Evolutionary conservation across 2,113 vertebrate species (phyloP).

Genomic region (Callithrix jacchus): DNA sequence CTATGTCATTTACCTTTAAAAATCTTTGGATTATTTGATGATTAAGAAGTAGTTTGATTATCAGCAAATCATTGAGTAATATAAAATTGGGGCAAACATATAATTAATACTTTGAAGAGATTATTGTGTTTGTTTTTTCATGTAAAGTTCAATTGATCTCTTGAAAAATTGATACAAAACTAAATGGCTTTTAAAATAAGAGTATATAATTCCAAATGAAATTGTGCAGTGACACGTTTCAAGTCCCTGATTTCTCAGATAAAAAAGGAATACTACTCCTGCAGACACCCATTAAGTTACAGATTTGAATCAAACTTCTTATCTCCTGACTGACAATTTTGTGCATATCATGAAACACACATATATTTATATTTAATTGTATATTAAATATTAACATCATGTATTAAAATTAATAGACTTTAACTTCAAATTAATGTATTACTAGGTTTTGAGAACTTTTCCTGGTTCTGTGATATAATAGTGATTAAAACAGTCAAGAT

Average conservation of each 20-base stretch:
- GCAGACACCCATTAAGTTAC: too few relatives aligned
- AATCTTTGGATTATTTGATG: not conserved
- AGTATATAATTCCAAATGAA: not conserved
- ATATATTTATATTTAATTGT: not conserved
- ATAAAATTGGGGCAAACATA: not conserved
- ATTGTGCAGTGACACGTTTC: not conserved
- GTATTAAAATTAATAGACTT: not conserved
- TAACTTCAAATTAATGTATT: not conserved
- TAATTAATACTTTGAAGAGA: not conserved
- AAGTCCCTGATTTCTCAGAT: not conserved
- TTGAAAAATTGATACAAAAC: not conserved
- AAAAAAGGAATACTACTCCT: not conserved
- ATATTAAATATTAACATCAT: not conserved
- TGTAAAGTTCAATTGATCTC: not conserved
- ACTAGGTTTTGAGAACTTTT: not conserved
- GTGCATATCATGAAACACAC: not conserved
- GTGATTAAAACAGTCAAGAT: not conserved
- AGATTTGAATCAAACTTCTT: not conserved
- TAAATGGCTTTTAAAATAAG: not conserved
- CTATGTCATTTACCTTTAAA: constrained; percentile 49
- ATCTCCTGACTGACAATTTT: not conserved
- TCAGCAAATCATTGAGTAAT: not conserved
- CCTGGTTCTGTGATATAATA: not conserved
- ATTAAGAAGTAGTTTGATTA: constrained; percentile 47
- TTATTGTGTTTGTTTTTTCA: not conserved